A percentile compares a stretch with the other conserved stretches of the same genome.
Conservation (phyloP, 2,797 vertebrate genomes). For the Masticophis lateralis region DNA sequence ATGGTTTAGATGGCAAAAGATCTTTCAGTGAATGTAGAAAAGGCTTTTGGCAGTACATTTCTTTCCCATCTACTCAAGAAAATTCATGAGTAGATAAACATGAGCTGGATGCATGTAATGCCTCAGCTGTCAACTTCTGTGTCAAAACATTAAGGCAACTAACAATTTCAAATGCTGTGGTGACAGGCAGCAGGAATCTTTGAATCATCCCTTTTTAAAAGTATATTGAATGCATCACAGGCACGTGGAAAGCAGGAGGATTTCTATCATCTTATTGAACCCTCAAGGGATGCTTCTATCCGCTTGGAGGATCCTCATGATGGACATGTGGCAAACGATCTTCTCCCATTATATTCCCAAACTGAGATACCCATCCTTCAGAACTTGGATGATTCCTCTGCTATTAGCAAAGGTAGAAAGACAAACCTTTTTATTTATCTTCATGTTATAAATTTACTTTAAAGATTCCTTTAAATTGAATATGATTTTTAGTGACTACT, state of each 20-base stretch:
- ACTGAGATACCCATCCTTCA: neutral
- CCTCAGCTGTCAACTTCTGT: neutral
- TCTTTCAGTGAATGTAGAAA: slow-evolving; percentile 43
- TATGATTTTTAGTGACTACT: neutral
- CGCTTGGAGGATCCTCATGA: neutral
- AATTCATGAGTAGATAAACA: neutral
- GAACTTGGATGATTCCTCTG: neutral
- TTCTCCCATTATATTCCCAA: neutral
- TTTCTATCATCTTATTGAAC: neutral
- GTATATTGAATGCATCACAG: neutral
- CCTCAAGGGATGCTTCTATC: neutral
- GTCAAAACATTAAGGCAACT: neutral
- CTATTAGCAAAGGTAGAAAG: neutral
- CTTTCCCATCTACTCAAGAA: slow-evolving; percentile 40
- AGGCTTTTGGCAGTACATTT: slow-evolving; percentile 45
- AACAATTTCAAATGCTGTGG: neutral
- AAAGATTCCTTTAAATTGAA: neutral
- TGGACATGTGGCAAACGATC: neutral
- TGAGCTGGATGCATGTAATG: neutral
- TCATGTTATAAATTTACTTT: neutral
- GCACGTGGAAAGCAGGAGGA: neutral
- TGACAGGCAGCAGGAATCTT: neutral
- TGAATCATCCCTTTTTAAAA: neutral
- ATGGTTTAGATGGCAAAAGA: slow-evolving; percentile 53
- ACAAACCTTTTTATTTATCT: neutral